Percentiles rank a stretch among this genome's conserved stretches.
Conservation (phyloP, 2,113 vertebrate genomes). For the Vidua chalybeata region DNA sequence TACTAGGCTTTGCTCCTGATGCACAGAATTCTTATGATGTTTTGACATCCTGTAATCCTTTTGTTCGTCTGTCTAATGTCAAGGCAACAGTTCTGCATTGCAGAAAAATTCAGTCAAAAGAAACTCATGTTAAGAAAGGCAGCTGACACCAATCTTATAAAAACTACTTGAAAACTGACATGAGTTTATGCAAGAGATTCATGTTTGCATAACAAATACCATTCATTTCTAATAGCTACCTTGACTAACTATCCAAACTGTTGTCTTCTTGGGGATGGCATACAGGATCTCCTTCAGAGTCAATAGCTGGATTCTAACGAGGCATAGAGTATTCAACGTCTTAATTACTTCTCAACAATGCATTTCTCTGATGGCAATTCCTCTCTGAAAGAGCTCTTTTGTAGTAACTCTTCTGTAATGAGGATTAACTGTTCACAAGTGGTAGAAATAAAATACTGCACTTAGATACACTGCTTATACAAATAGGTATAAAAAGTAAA, state of each 20-base stretch:
- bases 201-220: conserved; percentile 33
- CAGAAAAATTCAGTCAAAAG: conserved; percentile 41
- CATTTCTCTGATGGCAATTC: neutral
- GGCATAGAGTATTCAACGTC: neutral
- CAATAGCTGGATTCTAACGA: neutral
- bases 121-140: conserved; percentile 27
- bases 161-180: conserved; percentile 40
- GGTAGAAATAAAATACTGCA: neutral
- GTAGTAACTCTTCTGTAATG: neutral
- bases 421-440: neutral
- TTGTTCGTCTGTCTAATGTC: conserved; percentile 43
- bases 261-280: neutral
- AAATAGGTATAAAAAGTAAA: neutral
- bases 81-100: conserved; percentile 10
- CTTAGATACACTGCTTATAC: neutral
- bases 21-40: conserved; percentile 21
- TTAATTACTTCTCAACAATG: conserved; percentile 14
- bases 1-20: conserved; percentile 23
- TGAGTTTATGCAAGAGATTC: conserved; percentile 19
- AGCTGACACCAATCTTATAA: conserved; percentile 12
- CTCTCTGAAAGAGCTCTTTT: conserved; percentile 11
- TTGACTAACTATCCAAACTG: neutral
- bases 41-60: conserved; percentile 51
- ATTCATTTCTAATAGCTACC: conserved; percentile 16
- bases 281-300: neutral